Base-by-base conservation (phyloP, 2,113 vertebrate genomes). In the Ceyx margarethae region DNA sequence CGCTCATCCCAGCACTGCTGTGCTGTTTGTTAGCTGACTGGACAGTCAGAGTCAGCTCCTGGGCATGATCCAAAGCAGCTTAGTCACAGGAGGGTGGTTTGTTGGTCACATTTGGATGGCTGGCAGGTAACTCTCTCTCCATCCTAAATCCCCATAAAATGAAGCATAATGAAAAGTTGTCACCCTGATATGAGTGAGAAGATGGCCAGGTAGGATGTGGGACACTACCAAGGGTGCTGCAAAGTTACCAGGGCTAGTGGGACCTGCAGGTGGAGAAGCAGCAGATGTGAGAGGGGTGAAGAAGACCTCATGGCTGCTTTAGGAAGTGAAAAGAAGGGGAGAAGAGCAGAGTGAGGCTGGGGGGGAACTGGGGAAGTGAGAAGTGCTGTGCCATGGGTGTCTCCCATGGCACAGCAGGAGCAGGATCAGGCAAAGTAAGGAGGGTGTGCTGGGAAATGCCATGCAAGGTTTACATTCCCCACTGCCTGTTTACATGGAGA, bases 381-480 rank as follows among this genome's bases (percentile, higher is more conserved):
- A 37, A 37, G 37, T 37, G 37, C 37, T 37, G 37, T 37, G 37
- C 37, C 37, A 37, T 58, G 54, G 67, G 74, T 35, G 0, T 79
- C 68, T 93, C 51, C 69, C 15, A 9, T 60, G 68, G 66, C 48
- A 54, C 4, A 2, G 80, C 50, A 88, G 46, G 50, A 76, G 64
- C 11, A 2, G 54, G 29, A 56, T 13, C 15, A 8, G 26, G 23
- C 74, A 87, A 29, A 31, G 60, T 3, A 33, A 94, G 65, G 25
- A 92, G 79, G 16, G 74, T 45, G 53, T 62, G 81, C 90, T 94
- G 93, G 50, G 64, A 94, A 95, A 94, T 93, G 74, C 90, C 86
- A 91, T 64, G 48, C 90, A 91, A 80, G 87, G 78, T 94, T 95
- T 91, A 92, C 96, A 92, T 92, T 95, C 78, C 76, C 94, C 4